A percentile compares a stretch with the other conserved stretches of the same genome.
Conservation (phyloP, 2,113 vertebrate genomes). For the Sisor rabdophorus region DNA sequence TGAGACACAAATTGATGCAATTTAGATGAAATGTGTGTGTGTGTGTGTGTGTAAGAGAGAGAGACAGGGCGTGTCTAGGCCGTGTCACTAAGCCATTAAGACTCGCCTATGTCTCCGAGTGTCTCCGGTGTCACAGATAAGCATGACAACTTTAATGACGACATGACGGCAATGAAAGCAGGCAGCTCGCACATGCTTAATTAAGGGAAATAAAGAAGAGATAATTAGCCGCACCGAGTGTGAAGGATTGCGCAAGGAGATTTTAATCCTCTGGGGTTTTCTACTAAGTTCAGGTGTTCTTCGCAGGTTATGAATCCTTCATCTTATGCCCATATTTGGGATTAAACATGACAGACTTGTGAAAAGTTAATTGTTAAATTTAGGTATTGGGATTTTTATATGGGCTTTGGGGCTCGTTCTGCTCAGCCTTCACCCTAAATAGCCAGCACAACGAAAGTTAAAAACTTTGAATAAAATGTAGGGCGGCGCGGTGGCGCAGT, state of each 20-base stretch:
- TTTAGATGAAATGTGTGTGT: constrained; percentile 22
- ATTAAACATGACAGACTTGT: constrained; percentile 29
- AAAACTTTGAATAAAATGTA: too few relatives aligned
- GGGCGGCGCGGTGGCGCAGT: too few relatives aligned
- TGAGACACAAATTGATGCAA: constrained; percentile 52
- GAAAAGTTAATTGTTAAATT: constrained; percentile 32
- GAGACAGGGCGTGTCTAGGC: not conserved
- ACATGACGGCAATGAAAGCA: constrained; percentile 32
- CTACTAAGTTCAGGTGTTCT: constrained; percentile 41
- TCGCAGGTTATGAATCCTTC: constrained; percentile 44
- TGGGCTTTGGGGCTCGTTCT: constrained; percentile 34
- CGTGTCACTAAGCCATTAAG: constrained; percentile 11
- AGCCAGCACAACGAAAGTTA: too few relatives aligned
- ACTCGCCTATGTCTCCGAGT: constrained; percentile 3
- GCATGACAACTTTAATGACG: constrained; percentile 4
- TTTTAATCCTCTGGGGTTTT: constrained; percentile 20
- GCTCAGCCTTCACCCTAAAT: constrained; percentile 3
- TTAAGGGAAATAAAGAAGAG: constrained; percentile 45
- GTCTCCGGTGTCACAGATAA: constrained; percentile 21
- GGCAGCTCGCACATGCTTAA: constrained; percentile 35
- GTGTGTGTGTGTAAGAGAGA: too few relatives aligned
- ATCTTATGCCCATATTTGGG: constrained; percentile 20
- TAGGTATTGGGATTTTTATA: constrained; percentile 33
- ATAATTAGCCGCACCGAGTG: constrained; percentile 39
- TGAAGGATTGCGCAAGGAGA: constrained; percentile 32